These are phyloP conservation scores for Zeus faber DNA, from an alignment of 2,113 vertebrate species.

Conservation along the genomic window DNA sequence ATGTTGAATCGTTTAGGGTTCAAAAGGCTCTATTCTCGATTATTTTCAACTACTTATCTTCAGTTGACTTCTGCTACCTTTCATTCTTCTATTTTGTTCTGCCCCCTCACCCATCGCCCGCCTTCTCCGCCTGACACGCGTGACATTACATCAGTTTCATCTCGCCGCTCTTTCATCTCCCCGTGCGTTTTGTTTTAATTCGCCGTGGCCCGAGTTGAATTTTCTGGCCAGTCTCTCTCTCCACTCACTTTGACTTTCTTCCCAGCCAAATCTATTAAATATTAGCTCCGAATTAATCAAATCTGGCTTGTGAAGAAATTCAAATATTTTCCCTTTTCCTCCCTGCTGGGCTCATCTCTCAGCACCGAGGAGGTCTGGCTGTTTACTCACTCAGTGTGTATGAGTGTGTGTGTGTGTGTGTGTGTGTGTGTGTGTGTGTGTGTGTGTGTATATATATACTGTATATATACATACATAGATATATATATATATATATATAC, in stretches of 20 bases:
- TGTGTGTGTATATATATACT: background rate
- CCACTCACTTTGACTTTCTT: too few species aligned
- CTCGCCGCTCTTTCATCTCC: background rate
- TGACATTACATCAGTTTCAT: background rate
- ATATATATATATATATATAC: background rate
- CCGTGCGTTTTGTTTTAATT: background rate
- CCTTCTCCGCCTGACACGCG: background rate
- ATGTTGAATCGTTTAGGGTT: too few species aligned
- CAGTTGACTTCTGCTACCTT: too few species aligned
- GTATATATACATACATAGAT: background rate
- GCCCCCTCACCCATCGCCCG: background rate
- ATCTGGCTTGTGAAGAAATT: background rate
- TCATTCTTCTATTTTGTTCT: too few species aligned
- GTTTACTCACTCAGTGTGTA: background rate
- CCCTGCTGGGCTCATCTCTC: background rate
- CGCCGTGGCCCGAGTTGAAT: background rate
- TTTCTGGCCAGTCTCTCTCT: background rate
- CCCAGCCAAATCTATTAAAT: conserved; percentile 1
- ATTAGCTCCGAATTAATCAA: conserved; percentile 2
- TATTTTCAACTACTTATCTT: too few species aligned
- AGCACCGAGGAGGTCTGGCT: background rate
- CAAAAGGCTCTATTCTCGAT: too few species aligned
- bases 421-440: background rate
- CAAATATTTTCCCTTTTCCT: background rate
- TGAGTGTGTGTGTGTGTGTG: background rate